Evolutionary conservation across 2,888 invertebrate species (phyloP).

Genomic region (Epirrhoe tristata): DNA sequence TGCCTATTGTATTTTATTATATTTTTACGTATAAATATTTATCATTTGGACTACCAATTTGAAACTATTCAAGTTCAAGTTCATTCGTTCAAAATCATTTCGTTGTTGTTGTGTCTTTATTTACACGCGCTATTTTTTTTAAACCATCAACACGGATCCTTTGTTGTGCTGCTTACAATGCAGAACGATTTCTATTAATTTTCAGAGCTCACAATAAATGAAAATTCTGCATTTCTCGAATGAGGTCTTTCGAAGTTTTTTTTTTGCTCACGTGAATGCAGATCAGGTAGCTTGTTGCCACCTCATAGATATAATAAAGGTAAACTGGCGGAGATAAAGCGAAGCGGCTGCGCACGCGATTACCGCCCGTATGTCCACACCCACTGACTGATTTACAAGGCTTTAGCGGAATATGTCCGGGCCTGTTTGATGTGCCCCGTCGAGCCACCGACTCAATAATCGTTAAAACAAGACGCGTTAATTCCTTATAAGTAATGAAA

Average conservation of each 20-base stretch:
- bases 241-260: neutral
- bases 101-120: too few relatives aligned
- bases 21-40: neutral
- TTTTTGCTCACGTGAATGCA: neutral
- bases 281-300: neutral
- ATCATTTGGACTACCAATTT: too few relatives aligned
- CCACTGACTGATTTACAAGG: conserved; percentile 73
- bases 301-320: conserved; percentile 26
- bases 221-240: neutral
- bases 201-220: neutral
- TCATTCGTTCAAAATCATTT: too few relatives aligned
- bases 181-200: neutral
- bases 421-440: conserved; percentile 58
- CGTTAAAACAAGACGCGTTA: conserved; percentile 76
- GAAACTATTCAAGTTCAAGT: neutral
- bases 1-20: neutral
- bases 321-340: conserved; percentile 27
- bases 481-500: conserved; percentile 59
- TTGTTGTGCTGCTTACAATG: too few relatives aligned
- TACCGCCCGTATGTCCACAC: conserved; percentile 56
- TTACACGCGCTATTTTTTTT: too few relatives aligned
- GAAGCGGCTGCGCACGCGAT: conserved; percentile 40
- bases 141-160: too few relatives aligned
- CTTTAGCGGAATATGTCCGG: conserved; percentile 65
- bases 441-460: conserved; percentile 72